A percentile compares a stretch with the other conserved stretches of the same genome.
These are phyloP conservation scores for Apis laboriosa DNA, from an alignment of 1,140 invertebrate genomes.

Conservation along the genomic window DNA sequence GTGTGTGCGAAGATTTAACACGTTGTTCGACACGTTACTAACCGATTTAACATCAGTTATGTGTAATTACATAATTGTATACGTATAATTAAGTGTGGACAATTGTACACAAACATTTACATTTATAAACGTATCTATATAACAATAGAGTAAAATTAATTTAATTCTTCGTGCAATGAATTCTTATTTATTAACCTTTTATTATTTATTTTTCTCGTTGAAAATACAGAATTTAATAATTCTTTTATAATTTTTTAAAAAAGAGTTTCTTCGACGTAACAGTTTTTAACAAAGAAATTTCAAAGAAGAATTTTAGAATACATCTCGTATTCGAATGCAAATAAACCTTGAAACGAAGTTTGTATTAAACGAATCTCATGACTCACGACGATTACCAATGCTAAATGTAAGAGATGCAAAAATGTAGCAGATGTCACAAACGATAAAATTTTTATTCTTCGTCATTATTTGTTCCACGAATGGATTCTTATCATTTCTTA, in stretches of 20 bases:
- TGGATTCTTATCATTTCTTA: not conserved
- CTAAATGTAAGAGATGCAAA: not conserved
- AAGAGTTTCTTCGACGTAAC: too few relatives aligned
- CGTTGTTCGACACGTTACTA: not conserved
- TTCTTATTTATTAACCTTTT: not conserved
- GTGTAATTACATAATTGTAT: not conserved
- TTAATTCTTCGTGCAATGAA: not conserved
- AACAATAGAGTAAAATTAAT: too few relatives aligned
- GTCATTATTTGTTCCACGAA: not conserved
- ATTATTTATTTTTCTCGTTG: not conserved
- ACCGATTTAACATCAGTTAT: not conserved
- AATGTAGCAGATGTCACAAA: not conserved
- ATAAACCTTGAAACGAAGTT: not conserved
- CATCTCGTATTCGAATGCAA: not conserved
- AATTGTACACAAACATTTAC: not conserved
- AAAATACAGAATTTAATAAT: not conserved
- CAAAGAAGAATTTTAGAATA: not conserved
- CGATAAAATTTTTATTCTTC: too few relatives aligned
- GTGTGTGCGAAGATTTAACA: not conserved
- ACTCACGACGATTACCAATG: constrained; percentile 3
- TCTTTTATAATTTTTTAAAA: too few relatives aligned
- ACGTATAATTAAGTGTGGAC: too few relatives aligned
- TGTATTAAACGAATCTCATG: not conserved
- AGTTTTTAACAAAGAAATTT: not conserved
- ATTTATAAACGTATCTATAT: too few relatives aligned